Conservation (phyloP, 2,888 invertebrate species). For the Pseudococcus viburni region DNA sequence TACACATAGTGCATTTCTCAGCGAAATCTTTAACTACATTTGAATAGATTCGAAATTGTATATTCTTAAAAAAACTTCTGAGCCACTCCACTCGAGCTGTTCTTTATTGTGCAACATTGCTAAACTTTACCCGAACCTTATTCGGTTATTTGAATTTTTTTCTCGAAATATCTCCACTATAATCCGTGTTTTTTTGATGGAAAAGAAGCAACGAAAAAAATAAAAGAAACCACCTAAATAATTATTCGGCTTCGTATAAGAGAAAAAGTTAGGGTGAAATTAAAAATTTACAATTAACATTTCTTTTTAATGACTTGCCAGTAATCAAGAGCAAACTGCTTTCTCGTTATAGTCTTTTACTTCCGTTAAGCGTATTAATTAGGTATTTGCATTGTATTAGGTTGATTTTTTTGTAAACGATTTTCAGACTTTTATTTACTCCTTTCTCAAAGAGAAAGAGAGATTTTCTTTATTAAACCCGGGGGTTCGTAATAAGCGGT, state of each 20-base stretch:
- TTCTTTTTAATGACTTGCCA: constrained; percentile 14
- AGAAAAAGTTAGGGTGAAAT: background rate
- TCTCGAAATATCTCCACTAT: background rate
- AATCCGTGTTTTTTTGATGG: background rate
- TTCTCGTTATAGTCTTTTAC: constrained; percentile 6
- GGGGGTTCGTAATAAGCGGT: background rate
- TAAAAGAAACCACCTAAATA: background rate
- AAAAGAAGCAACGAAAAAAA: background rate
- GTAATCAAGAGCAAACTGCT: constrained; percentile 24
- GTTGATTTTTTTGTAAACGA: constrained; percentile 29
- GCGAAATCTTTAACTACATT: constrained; percentile 32
- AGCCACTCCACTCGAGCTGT: constrained; percentile 3
- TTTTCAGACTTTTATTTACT: background rate
- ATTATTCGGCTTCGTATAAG: background rate
- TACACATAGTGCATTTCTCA: constrained; percentile 28
- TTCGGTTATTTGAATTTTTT: background rate
- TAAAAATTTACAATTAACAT: constrained; percentile 41
- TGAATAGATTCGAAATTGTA: constrained; percentile 24
- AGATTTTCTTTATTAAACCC: background rate
- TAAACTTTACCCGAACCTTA: background rate
- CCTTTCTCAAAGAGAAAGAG: background rate
- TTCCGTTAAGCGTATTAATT: constrained; percentile 33
- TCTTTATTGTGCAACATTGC: background rate
- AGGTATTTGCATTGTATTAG: constrained; percentile 26
- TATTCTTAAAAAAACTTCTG: background rate